Base-by-base conservation (phyloP, 2,888 invertebrate genomes). In the Rhimphoctona megacephalus region DNA sequence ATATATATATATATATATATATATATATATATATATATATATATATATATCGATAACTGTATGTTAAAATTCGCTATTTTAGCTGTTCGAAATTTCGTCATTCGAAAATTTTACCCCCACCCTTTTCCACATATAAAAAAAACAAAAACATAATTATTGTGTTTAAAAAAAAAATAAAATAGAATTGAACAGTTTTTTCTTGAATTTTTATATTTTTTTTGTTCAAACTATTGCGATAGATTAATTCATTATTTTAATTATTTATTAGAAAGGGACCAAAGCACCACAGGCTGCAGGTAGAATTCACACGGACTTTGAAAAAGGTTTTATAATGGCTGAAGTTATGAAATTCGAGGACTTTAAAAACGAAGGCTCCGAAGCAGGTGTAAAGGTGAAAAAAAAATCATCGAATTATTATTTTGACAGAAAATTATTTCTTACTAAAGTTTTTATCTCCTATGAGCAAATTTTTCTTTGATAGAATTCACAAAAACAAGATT, bases 311-410 rank as follows among this genome's bases (percentile, higher is more conserved):
- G 99, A 99, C 95, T 99, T 99, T 95, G 99, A 99, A 95, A 99
- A 99, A 94, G 99, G 99, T 67, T 99, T 99, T 95, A 99, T 99
- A 89, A 99, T 99, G 99, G 99, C 99, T 22, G 99, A 99, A 95
- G 98, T 99, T 46, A 99, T 99, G 99, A 99, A 99, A 94, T 99
- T 96, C 94, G 97, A 97, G 88, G 99, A 99, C 94, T 99, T 99
- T 94, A 98, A 99, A 94, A 98, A 98, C 93, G 98, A 98, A 94
- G 99, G 99, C 73, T 96, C 98, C 11, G 99, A 99, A 95, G 95
- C 97, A 0, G 98, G 98, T 30, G 98, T 97, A 84, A 99, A 99
- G 95, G 96, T 96, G 92, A 61, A n/a, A 57, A 66, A 11, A 30
- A 61, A 61, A 61, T 39, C 39, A n/a, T 39, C 30, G 3, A 33